Base-by-base conservation (phyloP, 1,140 invertebrate species). In the Drosophila bifasciata region DNA sequence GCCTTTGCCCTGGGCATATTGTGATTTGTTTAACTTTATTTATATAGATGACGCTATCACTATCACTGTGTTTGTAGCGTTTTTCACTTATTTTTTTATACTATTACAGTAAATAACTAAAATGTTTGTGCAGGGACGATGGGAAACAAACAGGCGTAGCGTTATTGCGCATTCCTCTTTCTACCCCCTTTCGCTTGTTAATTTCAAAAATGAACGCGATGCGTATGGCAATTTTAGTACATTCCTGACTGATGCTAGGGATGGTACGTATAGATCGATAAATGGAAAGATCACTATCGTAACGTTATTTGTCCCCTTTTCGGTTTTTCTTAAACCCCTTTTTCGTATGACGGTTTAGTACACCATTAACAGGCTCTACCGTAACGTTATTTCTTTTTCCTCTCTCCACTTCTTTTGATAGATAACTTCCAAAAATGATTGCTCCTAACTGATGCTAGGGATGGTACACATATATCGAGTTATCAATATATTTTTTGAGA, bases 61-160 rank as follows among this genome's bases (percentile, higher is more conserved):
- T 28, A 4, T 11, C 4, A 36, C 32, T 13, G 4, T 44, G 45
- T 53, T 57, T 51, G 11, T 71, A n/a, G 2, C 28, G 5, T 11
- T 15, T 63, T 48, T 49, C 25, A 59, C 32, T 36, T 36, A 36
- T 4, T 36, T 36, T 4, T 36, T 36, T 36, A 36, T 36, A 11
- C 32, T 36, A n/a, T n/a, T n/a, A n/a, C n/a, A n/a, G 11, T 36
- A 36, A 83, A 78, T 57, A 48, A 43, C 69, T 52, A 19, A 16
- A 51, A 40, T 61, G 48, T 63, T 39, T 36, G 23, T 11, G 43
- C 9, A 55, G 21, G 43, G 46, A 48, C 56, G 36, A 76, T 45
- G 59, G 51, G 51, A 70, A 49, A 76, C 51, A 80, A 49, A 79
- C 79, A 75, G 75, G 79, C 79, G 79, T 78, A 74, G 79, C 79